Evolutionary conservation across 2,797 vertebrate genomes (phyloP).

Genomic region (Scomberomorus guttatus): DNA sequence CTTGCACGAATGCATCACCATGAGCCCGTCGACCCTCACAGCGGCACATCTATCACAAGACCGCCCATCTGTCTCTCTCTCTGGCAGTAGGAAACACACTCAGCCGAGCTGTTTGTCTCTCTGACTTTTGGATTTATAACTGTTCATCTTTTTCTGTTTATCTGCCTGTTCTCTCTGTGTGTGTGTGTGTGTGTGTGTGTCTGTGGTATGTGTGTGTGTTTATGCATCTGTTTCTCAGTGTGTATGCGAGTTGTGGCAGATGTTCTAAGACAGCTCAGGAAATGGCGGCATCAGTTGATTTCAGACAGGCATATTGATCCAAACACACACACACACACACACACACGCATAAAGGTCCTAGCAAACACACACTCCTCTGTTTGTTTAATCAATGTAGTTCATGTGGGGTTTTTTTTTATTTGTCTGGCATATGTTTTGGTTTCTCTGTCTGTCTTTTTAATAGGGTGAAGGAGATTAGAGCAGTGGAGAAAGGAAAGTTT

Average conservation of each 20-base stretch:
- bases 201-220: slow-evolving; percentile 21
- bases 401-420: neutral
- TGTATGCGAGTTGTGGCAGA: slow-evolving; percentile 28
- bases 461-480: neutral
- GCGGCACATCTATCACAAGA: slow-evolving; percentile 32
- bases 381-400: neutral
- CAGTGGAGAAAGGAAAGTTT: neutral
- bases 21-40: neutral
- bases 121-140: neutral
- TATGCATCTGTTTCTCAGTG: neutral
- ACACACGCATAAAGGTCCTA: neutral
- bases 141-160: slow-evolving; percentile 1
- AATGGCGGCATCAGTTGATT: slow-evolving; percentile 1
- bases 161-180: slow-evolving; percentile 1
- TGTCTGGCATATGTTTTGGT: neutral
- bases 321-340: neutral
- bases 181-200: neutral
- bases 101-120: slow-evolving; percentile 6
- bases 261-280: slow-evolving; percentile 27
- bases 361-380: neutral
- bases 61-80: slow-evolving; percentile 5
- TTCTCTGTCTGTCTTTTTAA: neutral
- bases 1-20: neutral
- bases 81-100: neutral
- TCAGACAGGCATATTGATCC: neutral